Evolutionary conservation across 1,140 invertebrate species (phyloP).

Genomic region (Notospermus geniculatus): DNA sequence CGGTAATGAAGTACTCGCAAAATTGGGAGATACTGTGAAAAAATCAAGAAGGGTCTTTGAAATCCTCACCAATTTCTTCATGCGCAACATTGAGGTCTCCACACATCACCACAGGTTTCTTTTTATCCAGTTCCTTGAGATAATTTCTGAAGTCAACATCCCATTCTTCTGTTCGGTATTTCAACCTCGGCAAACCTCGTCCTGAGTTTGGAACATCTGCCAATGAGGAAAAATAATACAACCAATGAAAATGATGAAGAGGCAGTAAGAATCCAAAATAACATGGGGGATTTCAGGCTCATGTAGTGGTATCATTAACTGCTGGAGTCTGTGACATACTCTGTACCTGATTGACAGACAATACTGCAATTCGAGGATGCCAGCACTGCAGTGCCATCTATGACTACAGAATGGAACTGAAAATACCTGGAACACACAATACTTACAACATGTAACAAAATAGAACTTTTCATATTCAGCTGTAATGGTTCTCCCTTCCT

Average conservation of each 20-base stretch:
- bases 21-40: no score
- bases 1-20: no score
- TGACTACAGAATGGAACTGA: no score
- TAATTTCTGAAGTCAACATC: conserved; percentile 78
- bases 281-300: no score
- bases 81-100: conserved; percentile 98
- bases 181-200: conserved; percentile 77
- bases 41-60: not conserved
- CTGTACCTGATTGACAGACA: no score
- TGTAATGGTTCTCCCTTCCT: conserved; percentile 89
- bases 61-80: conserved; percentile 78
- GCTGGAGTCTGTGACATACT: no score
- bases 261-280: no score
- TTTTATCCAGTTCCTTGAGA: conserved; percentile 76
- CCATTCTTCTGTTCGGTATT: conserved; percentile 85
- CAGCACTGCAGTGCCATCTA: no score
- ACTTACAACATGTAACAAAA: conserved; percentile 71
- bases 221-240: conserved; percentile 17
- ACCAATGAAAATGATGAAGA: no score
- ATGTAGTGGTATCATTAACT: no score
- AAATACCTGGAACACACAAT: conserved; percentile 4
- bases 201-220: conserved; percentile 76
- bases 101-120: conserved; percentile 91
- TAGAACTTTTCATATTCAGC: conserved; percentile 92
- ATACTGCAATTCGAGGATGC: no score